phyloP scores from a whole-genome alignment of 35 echinoderm and acorn worm genomes.

The Apostichopus californicus region DNA sequence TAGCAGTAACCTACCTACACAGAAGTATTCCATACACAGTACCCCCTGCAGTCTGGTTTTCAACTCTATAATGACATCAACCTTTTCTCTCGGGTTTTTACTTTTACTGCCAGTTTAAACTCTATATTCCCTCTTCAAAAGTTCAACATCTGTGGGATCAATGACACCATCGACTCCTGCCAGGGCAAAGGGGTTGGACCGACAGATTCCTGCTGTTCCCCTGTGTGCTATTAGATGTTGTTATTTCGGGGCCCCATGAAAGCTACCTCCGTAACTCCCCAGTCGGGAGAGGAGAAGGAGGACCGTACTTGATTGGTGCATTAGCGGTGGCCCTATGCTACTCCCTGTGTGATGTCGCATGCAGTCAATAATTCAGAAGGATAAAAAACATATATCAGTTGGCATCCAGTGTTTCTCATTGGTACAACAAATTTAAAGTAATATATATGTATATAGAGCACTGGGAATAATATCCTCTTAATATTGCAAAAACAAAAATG shows the following conservation, averaged over 20 bases:
- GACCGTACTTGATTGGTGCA: conserved; percentile 3
- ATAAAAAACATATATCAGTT: background rate
- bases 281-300: background rate
- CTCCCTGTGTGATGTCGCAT: conserved; percentile 10
- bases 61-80: background rate
- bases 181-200: background rate
- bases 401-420: background rate
- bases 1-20: too few species aligned
- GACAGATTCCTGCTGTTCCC: conserved; percentile 28
- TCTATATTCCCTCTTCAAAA: background rate
- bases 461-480: too few species aligned
- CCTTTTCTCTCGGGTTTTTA: background rate
- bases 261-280: conserved; percentile 26
- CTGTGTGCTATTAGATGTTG: conserved; percentile 44
- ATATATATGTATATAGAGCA: background rate
- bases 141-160: conserved; percentile 35
- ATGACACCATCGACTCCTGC: conserved; percentile 4
- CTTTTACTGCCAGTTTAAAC: background rate
- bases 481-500: too few species aligned
- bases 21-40: too few species aligned
- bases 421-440: background rate
- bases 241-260: conserved; percentile 37
- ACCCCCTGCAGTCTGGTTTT: too few species aligned
- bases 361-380: conserved; percentile 25
- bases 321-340: conserved; percentile 2